Conservation (phyloP, 2,888 invertebrate genomes). For the Galeruca laticollis region DNA sequence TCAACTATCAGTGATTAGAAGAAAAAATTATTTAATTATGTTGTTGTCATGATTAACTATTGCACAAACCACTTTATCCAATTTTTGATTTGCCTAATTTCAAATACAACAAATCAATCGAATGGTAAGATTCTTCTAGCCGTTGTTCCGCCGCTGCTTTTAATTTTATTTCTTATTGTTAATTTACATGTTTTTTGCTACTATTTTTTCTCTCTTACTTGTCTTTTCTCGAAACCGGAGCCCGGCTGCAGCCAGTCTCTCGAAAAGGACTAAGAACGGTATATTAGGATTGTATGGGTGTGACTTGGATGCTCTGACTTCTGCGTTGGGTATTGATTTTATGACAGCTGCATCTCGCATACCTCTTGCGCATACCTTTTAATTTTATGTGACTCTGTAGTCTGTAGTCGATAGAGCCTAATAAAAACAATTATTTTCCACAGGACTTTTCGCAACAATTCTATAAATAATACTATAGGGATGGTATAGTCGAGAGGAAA, state of each 20-base stretch:
- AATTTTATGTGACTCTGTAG: slow-evolving; percentile 13
- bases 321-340: slow-evolving; percentile 24
- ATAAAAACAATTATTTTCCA: slow-evolving; percentile 2
- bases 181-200: slow-evolving; percentile 14
- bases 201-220: background rate
- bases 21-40: too few species aligned
- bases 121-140: background rate
- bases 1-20: too few species aligned
- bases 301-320: slow-evolving; percentile 13
- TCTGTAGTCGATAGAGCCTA: background rate
- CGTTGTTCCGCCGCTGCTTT: background rate
- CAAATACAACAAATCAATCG: too few species aligned
- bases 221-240: slow-evolving; percentile 16
- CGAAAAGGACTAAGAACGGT: slow-evolving; percentile 10
- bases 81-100: too few species aligned
- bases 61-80: too few species aligned
- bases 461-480: too few species aligned
- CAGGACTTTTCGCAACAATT: background rate
- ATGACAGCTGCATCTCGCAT: slow-evolving; percentile 23
- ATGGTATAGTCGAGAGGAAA: too few species aligned
- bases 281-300: slow-evolving; percentile 14
- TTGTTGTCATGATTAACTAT: too few species aligned
- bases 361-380: slow-evolving; percentile 20
- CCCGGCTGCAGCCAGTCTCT: slow-evolving; percentile 12
- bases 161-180: slow-evolving; percentile 6